Base-by-base conservation (phyloP, 1,140 invertebrate species). In the Hycleus phaleratus region DNA sequence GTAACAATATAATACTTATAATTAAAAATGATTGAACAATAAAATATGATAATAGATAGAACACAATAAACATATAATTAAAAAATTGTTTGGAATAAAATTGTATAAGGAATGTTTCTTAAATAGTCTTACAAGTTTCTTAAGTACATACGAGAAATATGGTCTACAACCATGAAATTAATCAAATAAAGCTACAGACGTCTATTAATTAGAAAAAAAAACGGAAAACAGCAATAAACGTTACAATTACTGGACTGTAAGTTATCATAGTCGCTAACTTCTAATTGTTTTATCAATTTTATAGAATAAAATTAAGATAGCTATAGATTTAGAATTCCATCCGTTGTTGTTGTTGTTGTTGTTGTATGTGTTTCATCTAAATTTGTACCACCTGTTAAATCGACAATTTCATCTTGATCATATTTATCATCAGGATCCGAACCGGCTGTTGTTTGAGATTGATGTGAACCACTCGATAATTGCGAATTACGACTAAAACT, bases 401-500 rank as follows among this genome's bases (percentile, higher is more conserved):
- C 88, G 50, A 88, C 80, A 56, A 91, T 87, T 68, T 81, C 79
- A 67, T 81, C 79, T 66, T 80, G 76, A 68, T 79, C 78, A 55
- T 75, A 77, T 42, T 78, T 76, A 54, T 83, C 79, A 47, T 83
- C 81, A 61, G 83, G 77, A 66, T 81, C 78, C 63, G 72, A 84
- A 71, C 67, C 83, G 44, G 78, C 84, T 39, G 83, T 85, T 62
- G 85, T 83, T 55, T 81, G 82, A 2, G 82, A 82, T 50, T 82
- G 79, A 53, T 80, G 80, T 50, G 85, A 88, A 46, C 86, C 83
- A 39, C 84, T 85, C 2, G 87, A 90, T 62, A 91, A 76, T 73
- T 89, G 87, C 54, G 87, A 90, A 58, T 84, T 88, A 43, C 88
- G 78, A 24, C 87, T 87, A 63, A 88, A 85, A 39, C 87, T 89